These are phyloP conservation scores for Acanthochromis polyacanthus DNA, from an alignment of 2,113 vertebrate genomes.

Conservation along the genomic window DNA sequence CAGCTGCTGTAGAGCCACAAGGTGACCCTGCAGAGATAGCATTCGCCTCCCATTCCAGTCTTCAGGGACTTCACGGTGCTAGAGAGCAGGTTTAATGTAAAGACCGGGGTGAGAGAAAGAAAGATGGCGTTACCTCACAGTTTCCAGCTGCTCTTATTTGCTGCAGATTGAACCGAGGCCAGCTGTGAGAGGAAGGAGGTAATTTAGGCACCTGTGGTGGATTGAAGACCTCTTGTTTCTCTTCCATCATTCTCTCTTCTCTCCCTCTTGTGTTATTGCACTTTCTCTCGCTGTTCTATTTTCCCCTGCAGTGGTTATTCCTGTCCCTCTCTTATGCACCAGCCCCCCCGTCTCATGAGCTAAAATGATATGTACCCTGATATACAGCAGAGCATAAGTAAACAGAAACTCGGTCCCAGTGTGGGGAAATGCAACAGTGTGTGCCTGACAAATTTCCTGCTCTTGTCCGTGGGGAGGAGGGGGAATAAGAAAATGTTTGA, in stretches of 20 bases:
- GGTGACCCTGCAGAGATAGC: slow-evolving; percentile 55
- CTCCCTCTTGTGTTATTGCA: slow-evolving; percentile 28
- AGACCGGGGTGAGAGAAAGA: slow-evolving; percentile 8
- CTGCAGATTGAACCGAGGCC: slow-evolving; percentile 60
- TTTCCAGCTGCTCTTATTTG: slow-evolving; percentile 68
- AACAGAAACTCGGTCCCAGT: slow-evolving; percentile 37
- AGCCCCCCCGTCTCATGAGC: slow-evolving; percentile 20
- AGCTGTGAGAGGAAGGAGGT: slow-evolving; percentile 60
- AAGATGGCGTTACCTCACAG: slow-evolving; percentile 26
- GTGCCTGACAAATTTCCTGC: slow-evolving; percentile 20
- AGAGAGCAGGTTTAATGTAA: slow-evolving; percentile 44
- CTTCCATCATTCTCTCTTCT: slow-evolving; percentile 46
- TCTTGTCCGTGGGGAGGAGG: slow-evolving; percentile 13
- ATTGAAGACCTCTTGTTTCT: slow-evolving; percentile 64
- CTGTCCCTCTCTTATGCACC: slow-evolving; percentile 28
- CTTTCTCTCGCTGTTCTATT: slow-evolving; percentile 5
- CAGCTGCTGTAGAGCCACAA: slow-evolving; percentile 41
- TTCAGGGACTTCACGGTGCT: slow-evolving; percentile 35
- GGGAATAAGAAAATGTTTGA: slow-evolving; percentile 46
- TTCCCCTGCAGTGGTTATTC: slow-evolving; percentile 32
- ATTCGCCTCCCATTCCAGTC: slow-evolving; percentile 17
- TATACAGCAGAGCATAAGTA: slow-evolving; percentile 33
- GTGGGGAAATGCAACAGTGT: slow-evolving; percentile 9
- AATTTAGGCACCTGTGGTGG: slow-evolving; percentile 70
- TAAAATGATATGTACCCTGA: slow-evolving; percentile 43